Evolutionary conservation across 2,113 vertebrate genomes (phyloP).

Genomic region (Mesoclemmys tuberculata): DNA sequence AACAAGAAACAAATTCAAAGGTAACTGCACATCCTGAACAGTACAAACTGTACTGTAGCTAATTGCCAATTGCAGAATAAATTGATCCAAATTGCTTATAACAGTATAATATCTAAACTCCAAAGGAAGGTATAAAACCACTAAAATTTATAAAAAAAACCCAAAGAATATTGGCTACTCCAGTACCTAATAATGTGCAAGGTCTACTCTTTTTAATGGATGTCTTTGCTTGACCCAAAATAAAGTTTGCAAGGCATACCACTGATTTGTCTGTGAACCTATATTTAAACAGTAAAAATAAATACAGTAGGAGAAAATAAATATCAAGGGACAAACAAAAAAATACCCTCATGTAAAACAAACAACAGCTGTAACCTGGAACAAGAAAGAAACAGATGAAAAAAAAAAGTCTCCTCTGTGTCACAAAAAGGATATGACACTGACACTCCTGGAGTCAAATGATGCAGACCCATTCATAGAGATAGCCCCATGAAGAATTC

Average conservation of each 20-base stretch:
- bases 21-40: not conserved
- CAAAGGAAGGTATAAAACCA: not conserved
- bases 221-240: too few relatives aligned
- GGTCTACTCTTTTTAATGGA: too few relatives aligned
- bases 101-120: not conserved
- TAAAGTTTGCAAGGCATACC: too few relatives aligned
- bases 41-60: not conserved
- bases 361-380: too few relatives aligned
- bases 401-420: not conserved
- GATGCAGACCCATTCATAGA: not conserved
- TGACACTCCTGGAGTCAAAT: not conserved
- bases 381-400: too few relatives aligned
- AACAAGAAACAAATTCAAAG: not conserved
- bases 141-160: not conserved
- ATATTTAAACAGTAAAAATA: too few relatives aligned
- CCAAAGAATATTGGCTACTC: not conserved
- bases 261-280: not conserved
- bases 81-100: not conserved
- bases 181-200: not conserved
- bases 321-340: too few relatives aligned
- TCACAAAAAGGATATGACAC: not conserved
- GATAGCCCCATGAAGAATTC: not conserved
- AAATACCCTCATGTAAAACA: too few relatives aligned
- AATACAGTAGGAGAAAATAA: too few relatives aligned
- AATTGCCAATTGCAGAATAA: not conserved